Conservation (phyloP, 2,113 vertebrate species). For the Phylloscopus trochiloides region DNA sequence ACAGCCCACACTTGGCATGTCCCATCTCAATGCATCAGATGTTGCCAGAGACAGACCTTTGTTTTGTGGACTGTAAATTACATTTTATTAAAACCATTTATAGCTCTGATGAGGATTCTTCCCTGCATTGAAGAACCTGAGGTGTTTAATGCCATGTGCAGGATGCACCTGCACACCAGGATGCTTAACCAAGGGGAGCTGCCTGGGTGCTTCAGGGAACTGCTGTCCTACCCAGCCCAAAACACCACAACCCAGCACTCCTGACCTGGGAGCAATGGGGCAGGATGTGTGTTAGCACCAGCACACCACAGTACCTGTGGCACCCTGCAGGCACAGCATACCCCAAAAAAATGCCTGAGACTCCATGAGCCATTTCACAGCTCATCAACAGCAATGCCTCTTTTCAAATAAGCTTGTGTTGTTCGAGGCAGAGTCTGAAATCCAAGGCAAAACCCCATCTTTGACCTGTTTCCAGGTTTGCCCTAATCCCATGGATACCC, state of each 20-base stretch:
- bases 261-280: rapidly evolving
- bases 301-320: neutral
- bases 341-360: neutral
- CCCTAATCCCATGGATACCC: neutral
- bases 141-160: neutral
- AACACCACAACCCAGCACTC: neutral
- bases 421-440: neutral
- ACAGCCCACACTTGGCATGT: conserved; percentile 67
- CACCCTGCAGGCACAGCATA: rapidly evolving
- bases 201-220: neutral
- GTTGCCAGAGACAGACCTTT: conserved; percentile 73
- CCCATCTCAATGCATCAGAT: conserved; percentile 71
- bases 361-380: neutral
- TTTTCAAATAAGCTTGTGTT: neutral
- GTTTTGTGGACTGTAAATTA: conserved; percentile 64
- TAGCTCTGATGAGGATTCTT: conserved; percentile 39
- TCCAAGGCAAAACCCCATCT: neutral
- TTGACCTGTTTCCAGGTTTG: neutral
- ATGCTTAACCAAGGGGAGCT: neutral
- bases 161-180: neutral
- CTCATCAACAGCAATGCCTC: neutral
- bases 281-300: neutral
- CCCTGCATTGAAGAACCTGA: neutral
- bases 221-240: neutral
- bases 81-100: conserved; percentile 79